These are phyloP conservation scores for Stichodactyla mertensii DNA, from an alignment of 64 coral and sea anemone species.

Conservation along the genomic window DNA sequence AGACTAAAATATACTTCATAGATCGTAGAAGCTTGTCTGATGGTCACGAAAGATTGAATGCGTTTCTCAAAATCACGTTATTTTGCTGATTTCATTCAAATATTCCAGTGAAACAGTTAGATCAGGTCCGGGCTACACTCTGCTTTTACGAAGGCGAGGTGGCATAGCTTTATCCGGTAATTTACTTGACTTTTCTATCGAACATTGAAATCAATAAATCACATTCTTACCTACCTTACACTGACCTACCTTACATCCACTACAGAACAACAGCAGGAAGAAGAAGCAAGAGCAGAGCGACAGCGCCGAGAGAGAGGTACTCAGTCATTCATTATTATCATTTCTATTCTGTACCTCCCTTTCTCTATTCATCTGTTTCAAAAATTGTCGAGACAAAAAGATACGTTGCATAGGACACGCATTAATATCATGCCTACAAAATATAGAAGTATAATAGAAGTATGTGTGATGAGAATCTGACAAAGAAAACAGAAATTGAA, in stretches of 20 bases:
- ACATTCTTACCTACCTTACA: too few relatives aligned
- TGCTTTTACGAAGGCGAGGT: background rate
- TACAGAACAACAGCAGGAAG: background rate
- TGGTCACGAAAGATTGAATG: background rate
- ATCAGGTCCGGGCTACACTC: background rate
- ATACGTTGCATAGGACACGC: too few relatives aligned
- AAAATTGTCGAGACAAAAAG: too few relatives aligned
- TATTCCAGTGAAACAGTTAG: background rate
- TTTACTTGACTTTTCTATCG: background rate
- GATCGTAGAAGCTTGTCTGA: too few relatives aligned
- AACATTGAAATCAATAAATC: background rate
- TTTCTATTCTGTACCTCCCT: background rate
- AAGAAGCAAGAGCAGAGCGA: background rate
- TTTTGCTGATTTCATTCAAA: background rate
- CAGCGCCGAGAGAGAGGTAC: conserved; percentile 11
- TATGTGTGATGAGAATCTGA: too few relatives aligned
- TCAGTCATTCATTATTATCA: background rate
- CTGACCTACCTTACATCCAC: background rate
- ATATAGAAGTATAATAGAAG: too few relatives aligned
- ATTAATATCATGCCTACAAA: too few relatives aligned
- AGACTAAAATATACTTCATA: background rate
- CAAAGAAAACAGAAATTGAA: too few relatives aligned
- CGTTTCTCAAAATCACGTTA: background rate
- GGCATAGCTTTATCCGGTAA: background rate
- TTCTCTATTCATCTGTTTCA: background rate